Evolutionary conservation across 2,113 vertebrate genomes (phyloP), one percentile per base, ranked within the genome.

Genomic region (Oenanthe oenanthe): DNA sequence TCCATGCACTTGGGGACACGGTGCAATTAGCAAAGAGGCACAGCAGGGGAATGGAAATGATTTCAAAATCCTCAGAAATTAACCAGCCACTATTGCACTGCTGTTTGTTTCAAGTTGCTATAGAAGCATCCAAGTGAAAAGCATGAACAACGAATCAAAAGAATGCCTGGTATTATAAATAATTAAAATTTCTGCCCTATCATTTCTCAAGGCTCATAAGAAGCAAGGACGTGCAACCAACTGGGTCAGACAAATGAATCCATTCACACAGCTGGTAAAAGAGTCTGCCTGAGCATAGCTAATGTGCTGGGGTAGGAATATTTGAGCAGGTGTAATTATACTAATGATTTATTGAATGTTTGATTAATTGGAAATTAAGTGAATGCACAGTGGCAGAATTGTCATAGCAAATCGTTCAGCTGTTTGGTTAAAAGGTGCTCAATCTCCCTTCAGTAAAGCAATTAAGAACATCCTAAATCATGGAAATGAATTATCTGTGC

Each of bases 341-440:
- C 97, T 97, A 98, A 98, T 98, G 98, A 98, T 98, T 98, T 98
- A 98, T 98, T 98, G 97, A 98, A 97, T 95, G 93, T 98, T 98
- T 98, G 98, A 98, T 98, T 98, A 98, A 98, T 98, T 98, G 95
- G 97, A 98, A 98, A 98, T 97, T 98, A 98, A 98, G 96, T 93
- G 97, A 98, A 98, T 93, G 97, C 97, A 97, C 75, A 95, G 97
- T 97, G 96, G 97, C 97, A 98, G 95, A 94, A 97, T 96, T 98
- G 98, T 98, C 98, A 98, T 92, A 97, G 97, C 97, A 98, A 97
- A 98, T 97, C 73, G 77, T 93, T 98, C 97, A 97, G 96, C 96
- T 97, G 97, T 97, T 97, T 97, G 96, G 96, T 96, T 98, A 97
- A 98, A 98, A 97, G 97, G 95, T 97, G 92, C 97, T 96, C 97